These are phyloP conservation scores for Terebella lapidaria DNA, from an alignment of 2,888 invertebrate genomes.

Conservation along the genomic window DNA sequence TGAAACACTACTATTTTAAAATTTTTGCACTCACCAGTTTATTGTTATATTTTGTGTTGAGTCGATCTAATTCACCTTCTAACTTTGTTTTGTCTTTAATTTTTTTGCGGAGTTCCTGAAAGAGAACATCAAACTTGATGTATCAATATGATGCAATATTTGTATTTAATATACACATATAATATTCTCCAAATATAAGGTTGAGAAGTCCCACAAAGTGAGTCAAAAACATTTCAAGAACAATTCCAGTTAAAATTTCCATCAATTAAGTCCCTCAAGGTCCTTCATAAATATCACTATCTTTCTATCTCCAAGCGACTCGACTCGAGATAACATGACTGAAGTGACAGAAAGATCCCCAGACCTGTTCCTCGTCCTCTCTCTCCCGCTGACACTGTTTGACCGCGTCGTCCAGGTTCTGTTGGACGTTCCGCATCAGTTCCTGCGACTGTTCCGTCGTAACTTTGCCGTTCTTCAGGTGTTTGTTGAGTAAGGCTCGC, in stretches of 20 bases:
- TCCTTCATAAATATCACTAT: background rate
- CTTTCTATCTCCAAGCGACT: background rate
- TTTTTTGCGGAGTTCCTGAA: constrained; percentile 17
- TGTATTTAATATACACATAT: no score
- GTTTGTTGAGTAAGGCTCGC: constrained; percentile 17
- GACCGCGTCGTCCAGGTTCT: constrained; percentile 9
- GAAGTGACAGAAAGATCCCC: background rate
- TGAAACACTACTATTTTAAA: no score
- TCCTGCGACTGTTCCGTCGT: constrained; percentile 14
- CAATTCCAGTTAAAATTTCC: background rate
- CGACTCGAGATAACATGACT: background rate
- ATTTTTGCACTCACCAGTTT: constrained; percentile 12
- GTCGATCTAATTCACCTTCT: constrained; percentile 13
- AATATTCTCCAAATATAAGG: no score
- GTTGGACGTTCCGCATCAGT: constrained; percentile 14
- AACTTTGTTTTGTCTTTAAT: constrained; percentile 14
- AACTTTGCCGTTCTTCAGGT: constrained; percentile 19
- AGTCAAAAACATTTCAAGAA: no score
- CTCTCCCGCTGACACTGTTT: constrained; percentile 6
- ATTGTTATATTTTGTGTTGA: constrained; percentile 11
- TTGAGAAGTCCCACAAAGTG: no score
- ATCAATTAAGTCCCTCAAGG: background rate
- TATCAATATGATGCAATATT: no score
- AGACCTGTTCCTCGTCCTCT: constrained; percentile 13
- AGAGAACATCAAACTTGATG: background rate